Percentiles rank a stretch among this genome's conserved stretches.
Evolutionary conservation across 2,888 invertebrate species (phyloP).

Genomic region (Phyto melanocephala): DNA sequence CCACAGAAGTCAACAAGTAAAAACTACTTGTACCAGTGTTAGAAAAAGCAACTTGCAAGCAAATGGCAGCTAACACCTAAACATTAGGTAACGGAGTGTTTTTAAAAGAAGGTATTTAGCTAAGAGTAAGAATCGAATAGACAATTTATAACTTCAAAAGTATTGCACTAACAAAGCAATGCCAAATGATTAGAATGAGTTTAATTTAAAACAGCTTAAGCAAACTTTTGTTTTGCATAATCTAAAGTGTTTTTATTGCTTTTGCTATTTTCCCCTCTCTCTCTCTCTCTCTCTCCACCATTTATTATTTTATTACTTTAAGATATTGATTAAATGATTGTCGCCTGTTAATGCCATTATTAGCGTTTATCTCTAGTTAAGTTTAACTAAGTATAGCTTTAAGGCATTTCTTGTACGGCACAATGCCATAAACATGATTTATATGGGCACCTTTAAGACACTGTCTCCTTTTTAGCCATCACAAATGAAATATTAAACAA

Average conservation of each 20-base stretch:
- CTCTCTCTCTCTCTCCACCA: not conserved
- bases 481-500: slow-evolving; percentile 5
- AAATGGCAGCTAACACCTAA: slow-evolving; percentile 14
- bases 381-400: not conserved
- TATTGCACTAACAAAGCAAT: no score
- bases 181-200: no score
- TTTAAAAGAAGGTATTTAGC: slow-evolving; percentile 7
- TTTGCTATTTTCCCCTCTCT: not conserved
- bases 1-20: not conserved
- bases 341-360: not conserved
- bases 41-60: not conserved
- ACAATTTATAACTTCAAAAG: not conserved
- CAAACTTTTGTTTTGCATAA: no score
- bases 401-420: not conserved
- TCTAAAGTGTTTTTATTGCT: no score
- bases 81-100: slow-evolving; percentile 54
- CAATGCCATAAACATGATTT: slow-evolving; percentile 47
- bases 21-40: not conserved
- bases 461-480: not conserved
- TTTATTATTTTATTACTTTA: not conserved
- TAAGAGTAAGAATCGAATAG: not conserved
- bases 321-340: slow-evolving; percentile 4
- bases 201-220: no score
- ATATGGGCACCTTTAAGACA: slow-evolving; percentile 28
- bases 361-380: not conserved